Percentiles rank a stretch among this genome's conserved stretches.
These are phyloP conservation scores for Neuroterus valhalla DNA, from an alignment of 1,140 invertebrate genomes.

Conservation along the genomic window DNA sequence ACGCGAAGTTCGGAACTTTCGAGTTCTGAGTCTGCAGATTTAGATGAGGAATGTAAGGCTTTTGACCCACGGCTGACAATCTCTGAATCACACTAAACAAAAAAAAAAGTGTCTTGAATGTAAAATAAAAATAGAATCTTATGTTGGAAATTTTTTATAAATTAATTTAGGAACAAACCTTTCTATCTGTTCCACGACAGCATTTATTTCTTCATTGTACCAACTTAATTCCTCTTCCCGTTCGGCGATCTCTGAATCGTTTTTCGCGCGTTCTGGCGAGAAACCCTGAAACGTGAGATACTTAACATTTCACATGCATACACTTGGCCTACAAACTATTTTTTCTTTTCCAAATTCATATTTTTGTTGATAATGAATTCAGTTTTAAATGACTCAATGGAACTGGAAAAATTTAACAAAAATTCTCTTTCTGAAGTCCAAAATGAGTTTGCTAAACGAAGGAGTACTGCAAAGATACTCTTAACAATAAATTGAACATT, in stretches of 20 bases:
- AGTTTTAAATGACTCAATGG: no score
- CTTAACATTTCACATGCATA: conserved; percentile 26
- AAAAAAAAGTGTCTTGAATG: neutral
- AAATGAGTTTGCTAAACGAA: no score
- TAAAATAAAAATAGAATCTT: conserved; percentile 9
- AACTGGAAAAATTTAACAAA: no score
- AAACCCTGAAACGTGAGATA: conserved; percentile 48
- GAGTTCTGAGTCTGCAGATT: conserved; percentile 13
- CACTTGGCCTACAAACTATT: neutral
- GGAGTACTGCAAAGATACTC: no score
- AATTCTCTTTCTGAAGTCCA: no score
- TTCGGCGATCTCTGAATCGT: conserved; percentile 42
- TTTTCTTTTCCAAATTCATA: neutral
- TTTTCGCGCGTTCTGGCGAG: conserved; percentile 27
- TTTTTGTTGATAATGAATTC: neutral
- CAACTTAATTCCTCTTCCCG: conserved; percentile 47
- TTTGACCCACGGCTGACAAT: conserved; percentile 16
- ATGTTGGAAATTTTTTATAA: neutral
- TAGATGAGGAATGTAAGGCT: conserved; percentile 33
- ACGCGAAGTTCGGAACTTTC: neutral
- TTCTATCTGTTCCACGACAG: conserved; percentile 39
- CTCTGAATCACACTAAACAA: conserved; percentile 35
- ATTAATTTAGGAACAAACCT: conserved; percentile 39
- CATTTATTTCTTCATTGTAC: conserved; percentile 45
- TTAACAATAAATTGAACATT: no score